Evolutionary conservation across 2,888 invertebrate species (phyloP), one percentile per base, ranked within the genome.

Genomic region (Athalia cordata): DNA sequence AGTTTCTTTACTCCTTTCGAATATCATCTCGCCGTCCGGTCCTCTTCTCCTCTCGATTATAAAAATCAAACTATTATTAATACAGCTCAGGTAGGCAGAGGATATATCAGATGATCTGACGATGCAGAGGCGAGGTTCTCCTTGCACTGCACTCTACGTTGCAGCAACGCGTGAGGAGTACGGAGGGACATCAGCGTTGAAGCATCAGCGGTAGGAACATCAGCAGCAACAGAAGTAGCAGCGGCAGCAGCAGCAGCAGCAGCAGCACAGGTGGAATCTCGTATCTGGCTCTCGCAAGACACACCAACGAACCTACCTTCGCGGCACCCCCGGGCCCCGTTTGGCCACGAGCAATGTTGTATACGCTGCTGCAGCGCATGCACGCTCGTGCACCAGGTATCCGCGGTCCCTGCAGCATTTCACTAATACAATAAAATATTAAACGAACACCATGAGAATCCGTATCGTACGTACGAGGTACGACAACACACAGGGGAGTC

Each of bases 231-330:
- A 29, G 29, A 29, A 29, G 29, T 29, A 29, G 29, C 29, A 29
- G 29, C 29, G 29, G 29, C 29, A 52, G 45, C 70, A 43, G 67
- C 77, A 77, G 77, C 67, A 81, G 82, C 83, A 83, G 83, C 84
- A 81, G 82, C 86, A 83, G 87, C 87, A 89, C 89, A 89, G 89
- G 89, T 89, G 89, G 88, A 89, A 88, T 89, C 88, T 87, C 86
- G 86, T 87, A 87, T 87, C 87, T 85, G 85, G 82, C 83, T 81
- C 80, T 78, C 78, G 80, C 77, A 81, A 82, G 82, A 85, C 82
- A 81, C 75, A 61, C 75, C 62, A 50, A 72, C 15, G 64, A 64
- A n/a, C 43, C 68, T 15, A 7, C 29, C 29, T 29, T 29, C 11
- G 74, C 43, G 49, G 62, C 62, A 75, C 74, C 74, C 61, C 59